Percentiles rank a stretch among this genome's conserved stretches.
phyloP scores from a whole-genome alignment of 1,140 invertebrate species.

The Zaprionus gabonicus region DNA sequence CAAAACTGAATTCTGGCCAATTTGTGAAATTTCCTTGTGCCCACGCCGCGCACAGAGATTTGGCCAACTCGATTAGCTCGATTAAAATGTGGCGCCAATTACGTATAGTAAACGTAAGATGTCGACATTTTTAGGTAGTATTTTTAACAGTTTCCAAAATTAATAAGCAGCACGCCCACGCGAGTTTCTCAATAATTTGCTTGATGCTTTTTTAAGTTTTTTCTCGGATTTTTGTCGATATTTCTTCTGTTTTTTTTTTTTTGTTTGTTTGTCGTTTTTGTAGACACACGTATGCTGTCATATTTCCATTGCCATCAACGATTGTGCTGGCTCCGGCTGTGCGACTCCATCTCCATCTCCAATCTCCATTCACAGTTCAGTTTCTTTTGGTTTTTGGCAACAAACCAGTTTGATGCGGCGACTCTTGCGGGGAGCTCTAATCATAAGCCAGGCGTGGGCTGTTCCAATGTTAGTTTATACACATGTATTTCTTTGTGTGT shows the following conservation, averaged over 20 bases:
- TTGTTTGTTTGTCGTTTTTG: conserved; percentile 38
- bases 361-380: conserved; percentile 22
- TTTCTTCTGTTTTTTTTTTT: conserved; percentile 24
- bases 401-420: conserved; percentile 63
- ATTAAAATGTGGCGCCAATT: conserved; percentile 51
- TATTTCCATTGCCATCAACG: conserved; percentile 51
- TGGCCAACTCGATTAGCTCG: conserved; percentile 33
- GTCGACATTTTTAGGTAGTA: conserved; percentile 26
- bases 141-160: conserved; percentile 58
- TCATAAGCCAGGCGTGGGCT: conserved; percentile 68
- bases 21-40: conserved; percentile 47
- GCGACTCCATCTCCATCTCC: conserved; percentile 24
- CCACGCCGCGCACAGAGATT: conserved; percentile 28
- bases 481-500: neutral
- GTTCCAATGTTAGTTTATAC: conserved; percentile 46
- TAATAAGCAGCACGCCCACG: conserved; percentile 71
- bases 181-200: conserved; percentile 41
- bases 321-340: conserved; percentile 12
- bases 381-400: conserved; percentile 24
- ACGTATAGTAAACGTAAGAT: conserved; percentile 5
- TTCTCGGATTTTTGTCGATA: conserved; percentile 7
- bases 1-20: conserved; percentile 44
- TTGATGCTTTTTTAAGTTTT: conserved; percentile 34
- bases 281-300: conserved; percentile 77
- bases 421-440: conserved; percentile 32